Evolutionary conservation across 2,113 vertebrate genomes (phyloP).

Genomic region (Pyxicephalus adspersus): DNA sequence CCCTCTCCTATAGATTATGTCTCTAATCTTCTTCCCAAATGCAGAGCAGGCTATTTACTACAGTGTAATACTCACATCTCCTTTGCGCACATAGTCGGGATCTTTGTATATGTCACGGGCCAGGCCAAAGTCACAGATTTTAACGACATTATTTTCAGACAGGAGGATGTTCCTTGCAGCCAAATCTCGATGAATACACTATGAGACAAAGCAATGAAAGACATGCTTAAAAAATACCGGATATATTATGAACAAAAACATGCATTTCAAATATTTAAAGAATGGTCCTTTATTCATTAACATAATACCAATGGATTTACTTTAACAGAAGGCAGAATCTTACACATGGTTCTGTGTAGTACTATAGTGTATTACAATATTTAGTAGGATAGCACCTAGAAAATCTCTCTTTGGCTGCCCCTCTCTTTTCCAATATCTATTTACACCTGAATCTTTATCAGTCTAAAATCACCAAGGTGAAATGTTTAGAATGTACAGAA

Average conservation of each 20-base stretch:
- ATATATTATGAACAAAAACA: conserved; percentile 15
- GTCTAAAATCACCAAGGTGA: no score
- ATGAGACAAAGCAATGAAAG: conserved; percentile 20
- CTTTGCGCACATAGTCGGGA: conserved; percentile 92
- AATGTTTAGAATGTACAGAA: no score
- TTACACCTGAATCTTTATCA: no score
- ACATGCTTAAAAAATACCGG: conserved; percentile 14
- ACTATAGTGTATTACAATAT: no score
- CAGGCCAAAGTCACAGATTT: conserved; percentile 94
- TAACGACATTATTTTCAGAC: conserved; percentile 93
- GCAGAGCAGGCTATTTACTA: neutral
- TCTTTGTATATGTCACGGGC: conserved; percentile 94
- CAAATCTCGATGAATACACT: conserved; percentile 93
- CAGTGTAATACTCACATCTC: conserved; percentile 81
- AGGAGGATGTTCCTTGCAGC: conserved; percentile 92
- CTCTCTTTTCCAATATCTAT: no score
- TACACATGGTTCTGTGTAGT: no score
- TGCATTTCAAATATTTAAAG: conserved; percentile 2
- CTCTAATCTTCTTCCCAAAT: no score
- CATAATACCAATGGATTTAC: neutral
- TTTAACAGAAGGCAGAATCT: neutral
- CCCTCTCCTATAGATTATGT: no score
- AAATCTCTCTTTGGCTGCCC: no score
- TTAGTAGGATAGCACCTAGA: no score
- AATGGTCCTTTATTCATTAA: neutral